Base-by-base conservation (phyloP, 2,888 invertebrate genomes). In the Melinopterus prodromus region DNA sequence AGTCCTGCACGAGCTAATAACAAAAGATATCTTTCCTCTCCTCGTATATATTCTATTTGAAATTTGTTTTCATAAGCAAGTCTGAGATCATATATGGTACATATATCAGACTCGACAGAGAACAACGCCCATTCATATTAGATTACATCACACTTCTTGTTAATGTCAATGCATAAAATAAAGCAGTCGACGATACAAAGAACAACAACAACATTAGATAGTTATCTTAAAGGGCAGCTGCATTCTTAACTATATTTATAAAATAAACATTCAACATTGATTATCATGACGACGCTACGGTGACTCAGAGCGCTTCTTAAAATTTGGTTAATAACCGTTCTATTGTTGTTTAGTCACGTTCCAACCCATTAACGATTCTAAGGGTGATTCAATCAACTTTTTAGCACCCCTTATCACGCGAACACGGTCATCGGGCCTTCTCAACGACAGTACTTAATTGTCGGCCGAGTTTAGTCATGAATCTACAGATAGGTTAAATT, bases 381-480 rank as follows among this genome's bases (percentile, higher is more conserved):
- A 12, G 53, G 53, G 53, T 53, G 53, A 53, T 53, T 53, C 53
- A 53, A 53, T 7, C 53, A 9, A 53, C 7, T 12, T 53, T 53
- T 53, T 53, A 53, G 53, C 53, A 53, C 53, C 53, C 53, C 53
- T 12, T 53, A 53, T 53, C 53, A 53, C 53, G 53, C 53, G 12
- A 9, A 53, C 5, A 53, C 53, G 53, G 53, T 53, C 53, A 53
- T 53, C 12, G 53, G 53, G 12, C 2, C 53, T 53, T 53, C 53
- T 53, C 53, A 12, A 53, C 53, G 53, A 53, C 12, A 53, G 5
- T 53, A 12, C 9, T 53, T 12, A 53, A 12, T 53, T 53, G 7
- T 53, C 53, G 53, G 7, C 53, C 5, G 53, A 26, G 26, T 36
- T 74, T 74, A 74, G 74, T 74, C 74, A 74, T 37, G 74, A 15